These are phyloP conservation scores for Boloria selene DNA, from an alignment of 2,888 invertebrate species.

Conservation along the genomic window DNA sequence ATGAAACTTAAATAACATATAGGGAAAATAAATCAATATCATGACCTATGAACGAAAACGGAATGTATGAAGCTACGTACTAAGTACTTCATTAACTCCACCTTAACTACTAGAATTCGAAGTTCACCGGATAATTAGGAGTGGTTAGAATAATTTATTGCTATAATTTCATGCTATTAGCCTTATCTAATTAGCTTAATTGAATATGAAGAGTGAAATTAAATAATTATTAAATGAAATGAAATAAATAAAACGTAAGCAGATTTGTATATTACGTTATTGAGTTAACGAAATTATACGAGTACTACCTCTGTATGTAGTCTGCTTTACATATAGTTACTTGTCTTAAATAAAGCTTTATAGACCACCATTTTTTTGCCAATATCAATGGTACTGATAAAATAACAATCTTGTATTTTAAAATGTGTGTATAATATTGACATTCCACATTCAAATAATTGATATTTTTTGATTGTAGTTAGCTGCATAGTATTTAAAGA, in stretches of 20 bases:
- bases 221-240: neutral
- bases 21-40: neutral
- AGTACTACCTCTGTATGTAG: too few relatives aligned
- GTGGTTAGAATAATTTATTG: slow-evolving; percentile 32
- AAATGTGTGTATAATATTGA: neutral
- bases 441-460: neutral
- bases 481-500: neutral
- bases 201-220: slow-evolving; percentile 9
- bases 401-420: neutral
- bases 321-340: too few relatives aligned
- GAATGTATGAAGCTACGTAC: neutral
- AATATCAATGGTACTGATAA: neutral
- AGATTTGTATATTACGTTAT: too few relatives aligned
- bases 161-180: slow-evolving; percentile 30
- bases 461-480: too few relatives aligned
- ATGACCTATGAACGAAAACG: neutral
- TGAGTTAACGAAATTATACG: too few relatives aligned
- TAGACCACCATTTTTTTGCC: neutral
- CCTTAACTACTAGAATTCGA: slow-evolving; percentile 8
- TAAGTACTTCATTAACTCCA: neutral
- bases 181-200: slow-evolving; percentile 24
- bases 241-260: neutral
- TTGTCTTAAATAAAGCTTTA: neutral
- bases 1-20: neutral
- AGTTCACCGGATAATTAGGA: slow-evolving; percentile 34